These are phyloP conservation scores for Drosophila neotestacea DNA, from an alignment of 2,888 invertebrate genomes.

Conservation along the genomic window DNA sequence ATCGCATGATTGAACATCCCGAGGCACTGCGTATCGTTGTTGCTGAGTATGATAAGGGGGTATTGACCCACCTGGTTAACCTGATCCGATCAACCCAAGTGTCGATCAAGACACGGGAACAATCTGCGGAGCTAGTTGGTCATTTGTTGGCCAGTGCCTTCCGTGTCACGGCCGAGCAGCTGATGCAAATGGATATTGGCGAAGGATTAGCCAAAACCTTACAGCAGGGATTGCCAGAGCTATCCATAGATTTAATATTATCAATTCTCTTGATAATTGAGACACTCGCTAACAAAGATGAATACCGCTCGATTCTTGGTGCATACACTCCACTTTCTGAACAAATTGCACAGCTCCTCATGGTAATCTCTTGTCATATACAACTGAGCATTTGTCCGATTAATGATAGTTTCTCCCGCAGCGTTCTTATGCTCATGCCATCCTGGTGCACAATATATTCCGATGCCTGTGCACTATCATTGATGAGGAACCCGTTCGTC, in stretches of 20 bases:
- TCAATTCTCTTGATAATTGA: conserved; percentile 72
- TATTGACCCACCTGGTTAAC: conserved; percentile 51
- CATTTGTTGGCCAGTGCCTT: conserved; percentile 65
- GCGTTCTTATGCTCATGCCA: conserved; percentile 71
- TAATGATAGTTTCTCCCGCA: conserved; percentile 7
- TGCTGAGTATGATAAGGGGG: conserved; percentile 50
- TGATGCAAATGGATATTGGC: conserved; percentile 54
- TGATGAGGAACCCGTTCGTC: conserved; percentile 67
- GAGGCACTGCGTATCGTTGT: conserved; percentile 65
- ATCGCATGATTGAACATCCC: conserved; percentile 67
- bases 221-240: conserved; percentile 53
- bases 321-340: conserved; percentile 39
- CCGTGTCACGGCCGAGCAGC: conserved; percentile 49
- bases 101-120: conserved; percentile 71
- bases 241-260: conserved; percentile 74
- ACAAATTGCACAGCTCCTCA: conserved; percentile 69
- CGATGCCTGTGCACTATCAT: conserved; percentile 80
- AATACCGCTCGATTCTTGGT: conserved; percentile 62
- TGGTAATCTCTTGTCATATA: conserved; percentile 54
- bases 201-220: conserved; percentile 53
- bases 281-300: conserved; percentile 71
- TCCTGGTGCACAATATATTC: conserved; percentile 77
- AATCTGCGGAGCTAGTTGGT: conserved; percentile 65
- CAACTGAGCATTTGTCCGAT: not conserved
- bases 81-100: conserved; percentile 46